A percentile compares a stretch with the other conserved stretches of the same genome.
Conservation (phyloP, 2,113 vertebrate genomes). For the Psophia crepitans region DNA sequence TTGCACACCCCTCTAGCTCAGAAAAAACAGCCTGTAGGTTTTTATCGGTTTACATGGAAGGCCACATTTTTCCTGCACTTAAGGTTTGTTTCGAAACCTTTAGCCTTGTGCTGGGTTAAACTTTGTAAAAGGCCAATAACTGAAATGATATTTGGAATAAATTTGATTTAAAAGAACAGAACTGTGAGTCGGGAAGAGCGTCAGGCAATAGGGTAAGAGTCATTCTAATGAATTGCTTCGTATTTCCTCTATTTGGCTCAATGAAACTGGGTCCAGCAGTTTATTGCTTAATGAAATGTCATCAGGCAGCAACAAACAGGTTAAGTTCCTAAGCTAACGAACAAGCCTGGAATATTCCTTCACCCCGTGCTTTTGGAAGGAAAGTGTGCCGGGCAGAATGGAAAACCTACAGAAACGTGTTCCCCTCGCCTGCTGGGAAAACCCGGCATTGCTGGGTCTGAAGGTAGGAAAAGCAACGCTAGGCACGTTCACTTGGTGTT, state of each 20-base stretch:
- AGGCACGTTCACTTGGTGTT: accelerated
- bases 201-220: not conserved
- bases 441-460: not conserved
- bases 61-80: not conserved
- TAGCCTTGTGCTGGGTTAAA: not conserved
- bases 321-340: not conserved
- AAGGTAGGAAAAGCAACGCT: not conserved
- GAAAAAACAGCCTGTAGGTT: accelerated
- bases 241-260: not conserved
- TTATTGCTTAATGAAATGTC: not conserved
- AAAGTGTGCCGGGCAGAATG: accelerated
- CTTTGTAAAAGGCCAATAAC: not conserved
- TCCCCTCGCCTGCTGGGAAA: not conserved
- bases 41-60: not conserved
- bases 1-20: not conserved
- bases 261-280: not conserved
- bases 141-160: not conserved
- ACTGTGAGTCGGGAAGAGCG: not conserved
- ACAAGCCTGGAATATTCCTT: not conserved
- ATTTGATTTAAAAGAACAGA: not conserved
- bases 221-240: not conserved
- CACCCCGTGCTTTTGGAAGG: accelerated
- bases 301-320: not conserved
- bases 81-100: not conserved
- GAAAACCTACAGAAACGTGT: not conserved